A percentile compares a stretch with the other conserved stretches of the same genome.
Evolutionary conservation across 2,888 invertebrate genomes (phyloP).

Genomic region (Crematogaster levior): DNA sequence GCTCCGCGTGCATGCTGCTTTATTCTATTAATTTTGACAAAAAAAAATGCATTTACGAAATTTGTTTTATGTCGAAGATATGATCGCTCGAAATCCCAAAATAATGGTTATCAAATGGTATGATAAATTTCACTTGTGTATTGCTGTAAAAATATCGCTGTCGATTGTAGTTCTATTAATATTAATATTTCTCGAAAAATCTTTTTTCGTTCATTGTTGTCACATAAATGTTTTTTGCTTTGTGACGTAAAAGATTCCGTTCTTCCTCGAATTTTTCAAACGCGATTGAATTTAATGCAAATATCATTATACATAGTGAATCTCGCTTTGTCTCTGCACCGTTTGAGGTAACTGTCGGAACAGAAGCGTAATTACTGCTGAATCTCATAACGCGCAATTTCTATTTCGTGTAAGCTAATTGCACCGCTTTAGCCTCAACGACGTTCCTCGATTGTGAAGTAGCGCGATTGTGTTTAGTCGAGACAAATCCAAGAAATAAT

Average conservation of each 20-base stretch:
- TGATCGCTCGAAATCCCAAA: conserved; percentile 10
- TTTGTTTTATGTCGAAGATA: conserved; percentile 25
- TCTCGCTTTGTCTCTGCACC: conserved; percentile 19
- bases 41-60: conserved; percentile 26
- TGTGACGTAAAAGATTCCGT: conserved; percentile 27
- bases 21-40: conserved; percentile 33
- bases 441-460: background rate
- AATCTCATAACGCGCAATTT: conserved; percentile 35
- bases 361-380: conserved; percentile 24
- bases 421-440: background rate
- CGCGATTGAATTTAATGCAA: conserved; percentile 38
- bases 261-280: conserved; percentile 21
- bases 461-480: background rate
- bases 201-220: background rate
- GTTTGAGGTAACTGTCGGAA: conserved; percentile 28
- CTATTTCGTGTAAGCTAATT: conserved; percentile 8
- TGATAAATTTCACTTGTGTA: background rate
- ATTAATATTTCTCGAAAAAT: conserved; percentile 24
- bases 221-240: conserved; percentile 17
- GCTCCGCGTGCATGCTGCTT: background rate
- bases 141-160: background rate
- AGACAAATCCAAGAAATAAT: conserved; percentile 10
- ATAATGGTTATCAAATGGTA: background rate
- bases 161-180: conserved; percentile 13
- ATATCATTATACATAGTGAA: conserved; percentile 24